phyloP scores from a whole-genome alignment of 2,888 invertebrate species.

The Caenorhabditis imperialis region DNA sequence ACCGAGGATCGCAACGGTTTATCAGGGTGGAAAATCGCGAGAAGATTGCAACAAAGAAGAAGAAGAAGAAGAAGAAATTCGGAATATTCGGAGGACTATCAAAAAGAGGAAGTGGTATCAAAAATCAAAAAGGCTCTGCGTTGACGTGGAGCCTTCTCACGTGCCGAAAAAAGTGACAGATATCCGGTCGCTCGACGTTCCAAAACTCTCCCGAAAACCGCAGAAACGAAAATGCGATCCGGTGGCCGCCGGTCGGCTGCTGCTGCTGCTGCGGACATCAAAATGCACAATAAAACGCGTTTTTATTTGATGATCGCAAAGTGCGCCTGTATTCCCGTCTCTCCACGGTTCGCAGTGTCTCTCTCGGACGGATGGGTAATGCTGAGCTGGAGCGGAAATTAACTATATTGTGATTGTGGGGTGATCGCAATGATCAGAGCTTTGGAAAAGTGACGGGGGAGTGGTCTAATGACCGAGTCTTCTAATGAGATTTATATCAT shows the following conservation, averaged over 20 bases:
- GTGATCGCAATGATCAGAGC: no score
- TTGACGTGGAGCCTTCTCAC: no score
- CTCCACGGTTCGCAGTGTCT: conserved; percentile 3
- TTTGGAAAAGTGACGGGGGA: no score
- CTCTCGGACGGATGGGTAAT: no score
- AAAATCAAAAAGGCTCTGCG: conserved; percentile 9
- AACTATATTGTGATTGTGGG: no score
- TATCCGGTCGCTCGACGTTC: conserved; percentile 23
- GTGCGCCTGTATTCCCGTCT: conserved; percentile 30
- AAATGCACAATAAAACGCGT: conserved; percentile 54
- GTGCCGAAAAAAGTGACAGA: conserved; percentile 53
- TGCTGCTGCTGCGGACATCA: conserved; percentile 27
- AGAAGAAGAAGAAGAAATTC: not conserved
- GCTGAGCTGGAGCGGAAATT: no score
- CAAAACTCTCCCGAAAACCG: not conserved
- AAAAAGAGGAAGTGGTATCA: not conserved
- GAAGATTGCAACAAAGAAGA: not conserved
- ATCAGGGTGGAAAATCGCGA: conserved; percentile 43
- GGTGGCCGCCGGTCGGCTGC: conserved; percentile 1
- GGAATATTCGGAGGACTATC: not conserved
- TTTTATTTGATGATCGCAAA: conserved; percentile 50
- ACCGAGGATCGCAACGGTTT: conserved; percentile 20
- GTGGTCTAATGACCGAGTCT: no score
- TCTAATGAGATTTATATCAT: no score
- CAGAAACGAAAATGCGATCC: conserved; percentile 13